phyloP scores from a whole-genome alignment of 2,113 vertebrate genomes.

The Neoarius graeffei region DNA sequence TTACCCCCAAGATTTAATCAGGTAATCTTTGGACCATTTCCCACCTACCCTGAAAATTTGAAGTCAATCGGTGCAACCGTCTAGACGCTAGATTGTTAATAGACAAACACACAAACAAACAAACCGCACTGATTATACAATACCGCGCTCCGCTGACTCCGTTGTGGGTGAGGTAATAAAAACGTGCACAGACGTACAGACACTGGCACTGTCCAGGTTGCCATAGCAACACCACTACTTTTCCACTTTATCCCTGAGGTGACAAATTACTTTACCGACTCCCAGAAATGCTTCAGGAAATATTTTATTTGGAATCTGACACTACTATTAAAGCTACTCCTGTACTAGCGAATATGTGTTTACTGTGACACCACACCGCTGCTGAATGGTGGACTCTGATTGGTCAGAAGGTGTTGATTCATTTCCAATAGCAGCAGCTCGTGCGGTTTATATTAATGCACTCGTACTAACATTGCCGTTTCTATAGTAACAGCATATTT shows the following conservation, averaged over 20 bases:
- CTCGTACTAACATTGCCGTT: neutral
- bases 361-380: no score
- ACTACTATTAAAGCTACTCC: neutral
- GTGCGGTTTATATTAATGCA: neutral
- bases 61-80: no score
- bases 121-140: no score
- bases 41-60: no score
- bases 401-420: neutral
- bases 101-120: no score
- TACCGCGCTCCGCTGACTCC: no score
- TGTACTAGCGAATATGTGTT: neutral
- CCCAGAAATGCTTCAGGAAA: neutral
- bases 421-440: no score
- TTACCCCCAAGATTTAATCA: no score
- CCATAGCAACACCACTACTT: neutral
- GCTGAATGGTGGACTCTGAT: neutral
- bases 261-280: neutral
- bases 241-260: neutral
- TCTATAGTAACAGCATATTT: neutral
- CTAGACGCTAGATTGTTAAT: no score
- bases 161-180: neutral
- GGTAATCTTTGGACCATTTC: no score
- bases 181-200: neutral
- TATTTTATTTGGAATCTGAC: neutral
- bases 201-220: neutral